phyloP scores from a whole-genome alignment of 2,888 invertebrate genomes.

The Rhimphoctona megacephalus region DNA sequence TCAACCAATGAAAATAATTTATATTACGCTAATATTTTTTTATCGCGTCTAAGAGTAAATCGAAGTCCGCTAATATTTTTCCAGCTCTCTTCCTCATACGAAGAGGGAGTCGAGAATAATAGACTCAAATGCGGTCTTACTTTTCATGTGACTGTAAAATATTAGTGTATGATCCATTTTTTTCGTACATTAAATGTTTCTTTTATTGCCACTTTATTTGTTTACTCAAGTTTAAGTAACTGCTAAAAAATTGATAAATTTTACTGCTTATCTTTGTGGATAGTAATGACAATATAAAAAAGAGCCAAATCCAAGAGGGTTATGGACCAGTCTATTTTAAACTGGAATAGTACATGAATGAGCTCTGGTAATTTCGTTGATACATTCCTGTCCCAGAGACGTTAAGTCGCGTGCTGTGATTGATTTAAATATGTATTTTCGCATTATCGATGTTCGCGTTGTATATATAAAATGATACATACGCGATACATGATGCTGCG shows the following conservation, averaged over 20 bases:
- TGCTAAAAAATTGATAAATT: not conserved
- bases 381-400: conserved; percentile 65
- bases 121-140: not conserved
- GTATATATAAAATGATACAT: conserved; percentile 49
- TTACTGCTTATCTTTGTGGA: not conserved
- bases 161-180: not conserved
- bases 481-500: conserved; percentile 28
- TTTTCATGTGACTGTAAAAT: not conserved
- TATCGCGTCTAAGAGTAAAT: not conserved
- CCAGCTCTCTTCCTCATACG: not conserved
- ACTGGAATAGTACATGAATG: not conserved
- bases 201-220: not conserved
- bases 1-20: not conserved
- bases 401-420: conserved; percentile 65
- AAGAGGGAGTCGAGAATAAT: not conserved
- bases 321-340: not conserved
- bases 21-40: not conserved
- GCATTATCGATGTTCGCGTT: conserved; percentile 54
- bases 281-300: not conserved
- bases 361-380: conserved; percentile 53
- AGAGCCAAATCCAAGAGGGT: not conserved
- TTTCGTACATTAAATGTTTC: not conserved
- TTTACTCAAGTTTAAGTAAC: not conserved
- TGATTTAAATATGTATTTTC: conserved; percentile 61
- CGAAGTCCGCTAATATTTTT: not conserved